Percentiles rank a stretch among this genome's conserved stretches.
These are phyloP conservation scores for Bemisia tabaci DNA, from an alignment of 1,140 invertebrate genomes.

Conservation along the genomic window DNA sequence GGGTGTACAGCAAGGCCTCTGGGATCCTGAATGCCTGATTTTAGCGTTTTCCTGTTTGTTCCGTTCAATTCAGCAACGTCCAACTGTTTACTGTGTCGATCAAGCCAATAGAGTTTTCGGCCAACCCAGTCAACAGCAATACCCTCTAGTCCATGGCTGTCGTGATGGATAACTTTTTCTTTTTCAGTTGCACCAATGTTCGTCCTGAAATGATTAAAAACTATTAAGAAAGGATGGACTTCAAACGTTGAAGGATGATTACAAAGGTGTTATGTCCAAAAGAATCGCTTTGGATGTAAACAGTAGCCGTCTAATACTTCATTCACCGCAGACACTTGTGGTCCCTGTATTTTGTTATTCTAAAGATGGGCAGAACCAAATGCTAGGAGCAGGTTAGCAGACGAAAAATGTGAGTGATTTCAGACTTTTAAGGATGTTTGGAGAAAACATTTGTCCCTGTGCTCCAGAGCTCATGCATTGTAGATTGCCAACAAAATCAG, in stretches of 20 bases:
- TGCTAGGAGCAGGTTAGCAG: too few species aligned
- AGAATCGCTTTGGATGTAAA: too few species aligned
- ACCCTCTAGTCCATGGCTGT: slow-evolving; percentile 90
- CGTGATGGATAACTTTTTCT: slow-evolving; percentile 80
- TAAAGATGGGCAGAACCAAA: too few species aligned
- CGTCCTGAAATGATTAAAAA: slow-evolving; percentile 14
- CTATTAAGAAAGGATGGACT: slow-evolving; percentile 1
- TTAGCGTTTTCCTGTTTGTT: slow-evolving; percentile 73
- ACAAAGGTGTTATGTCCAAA: too few species aligned
- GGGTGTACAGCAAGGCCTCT: slow-evolving; percentile 90
- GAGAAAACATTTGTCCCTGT: too few species aligned
- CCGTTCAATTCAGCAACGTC: slow-evolving; percentile 88
- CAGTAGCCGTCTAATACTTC: too few species aligned
- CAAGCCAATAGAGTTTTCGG: slow-evolving; percentile 94
- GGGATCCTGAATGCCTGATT: slow-evolving; percentile 79
- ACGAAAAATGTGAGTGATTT: too few species aligned
- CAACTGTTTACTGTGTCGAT: slow-evolving; percentile 84
- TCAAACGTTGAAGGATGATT: background rate
- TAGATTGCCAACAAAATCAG: too few species aligned
- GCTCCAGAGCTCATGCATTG: too few species aligned
- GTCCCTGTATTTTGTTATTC: too few species aligned
- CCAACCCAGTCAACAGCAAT: slow-evolving; percentile 94
- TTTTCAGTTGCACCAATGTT: slow-evolving; percentile 33
- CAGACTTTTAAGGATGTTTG: too few species aligned
- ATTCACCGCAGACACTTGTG: too few species aligned